Evolutionary conservation across 2,888 invertebrate genomes (phyloP), one percentile per base, ranked within the genome.

Genomic region (Agriopis aurantiaria): DNA sequence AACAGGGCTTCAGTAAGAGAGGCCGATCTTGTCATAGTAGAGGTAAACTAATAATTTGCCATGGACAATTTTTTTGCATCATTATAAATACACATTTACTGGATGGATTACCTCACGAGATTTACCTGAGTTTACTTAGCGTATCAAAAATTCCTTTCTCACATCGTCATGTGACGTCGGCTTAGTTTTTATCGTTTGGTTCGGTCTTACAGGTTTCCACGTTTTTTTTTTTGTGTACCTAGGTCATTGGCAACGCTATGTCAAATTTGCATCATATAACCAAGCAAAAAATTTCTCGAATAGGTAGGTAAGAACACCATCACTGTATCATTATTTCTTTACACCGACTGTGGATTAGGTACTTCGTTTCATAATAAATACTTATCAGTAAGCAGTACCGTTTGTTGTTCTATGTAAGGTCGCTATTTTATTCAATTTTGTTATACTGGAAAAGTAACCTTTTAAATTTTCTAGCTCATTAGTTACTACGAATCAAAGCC

Each of bases 201-300:
- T 23, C 46, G 23, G 23, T 45, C 14, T 40, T 45, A 17, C 14
- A 17, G 8, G 3, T 58, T 58, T 46, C 58, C 33, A 12, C 23
- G 46, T 33, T n/a, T 48, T 46, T 46, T 46, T 46, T 56, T 46
- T 12, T 33, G 58, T 58, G 12, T 58, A 48, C 46, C 12, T 48
- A 8, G 58, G 58, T 46, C 23, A 46, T 58, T 58, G 45, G 57
- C 43, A 46, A 45, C 45, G 9, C 14, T 57, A 9, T 11, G 45
- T 23, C 53, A 62, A 23, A 14, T 49, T 51, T 63, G 23, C 53
- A 53, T 63, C 62, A 62, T 9, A 9, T 55, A 46, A 46, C 40
- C 40, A n/a, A 56, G 33, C 33, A 46, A 58, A 56, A 33, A 53
- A 41, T n/a, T n/a, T 41, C 56, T 56, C 40, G 40, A 23, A 58